These are phyloP conservation scores for Osmerus mordax DNA, from an alignment of 2,113 vertebrate genomes.

Conservation along the genomic window DNA sequence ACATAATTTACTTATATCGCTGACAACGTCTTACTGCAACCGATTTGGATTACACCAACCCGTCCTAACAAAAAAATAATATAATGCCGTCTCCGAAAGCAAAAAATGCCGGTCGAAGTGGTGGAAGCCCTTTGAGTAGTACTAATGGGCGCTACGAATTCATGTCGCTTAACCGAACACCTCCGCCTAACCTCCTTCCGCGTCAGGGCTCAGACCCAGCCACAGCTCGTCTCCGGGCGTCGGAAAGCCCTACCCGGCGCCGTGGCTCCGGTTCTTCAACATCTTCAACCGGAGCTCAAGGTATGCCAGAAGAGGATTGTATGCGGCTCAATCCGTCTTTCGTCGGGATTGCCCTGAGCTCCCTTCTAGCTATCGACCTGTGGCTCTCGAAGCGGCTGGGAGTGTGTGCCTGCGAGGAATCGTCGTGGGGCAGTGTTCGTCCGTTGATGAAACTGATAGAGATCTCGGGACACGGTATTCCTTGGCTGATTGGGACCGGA, in stretches of 20 bases:
- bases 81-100: constrained; percentile 78
- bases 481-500: constrained; percentile 84
- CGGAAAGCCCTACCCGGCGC: constrained; percentile 83
- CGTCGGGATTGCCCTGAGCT: constrained; percentile 86
- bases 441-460: constrained; percentile 94
- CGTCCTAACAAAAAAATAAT: background rate
- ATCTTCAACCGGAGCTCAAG: constrained; percentile 59
- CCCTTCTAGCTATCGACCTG: constrained; percentile 90
- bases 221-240: constrained; percentile 73
- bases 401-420: constrained; percentile 88
- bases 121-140: constrained; percentile 58
- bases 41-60: background rate
- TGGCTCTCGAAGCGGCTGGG: constrained; percentile 93
- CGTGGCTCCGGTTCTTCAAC: constrained; percentile 77
- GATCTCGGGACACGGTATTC: constrained; percentile 91
- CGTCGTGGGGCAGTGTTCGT: constrained; percentile 86
- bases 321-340: constrained; percentile 91
- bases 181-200: constrained; percentile 62
- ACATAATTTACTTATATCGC: constrained; percentile 22
- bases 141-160: constrained; percentile 79
- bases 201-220: constrained; percentile 71
- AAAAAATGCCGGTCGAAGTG: constrained; percentile 55
- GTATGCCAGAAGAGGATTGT: constrained; percentile 83
- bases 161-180: constrained; percentile 75
- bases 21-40: constrained; percentile 2